phyloP scores from a whole-genome alignment of 2,113 vertebrate genomes.

The Myanophis thanlyinensis region DNA sequence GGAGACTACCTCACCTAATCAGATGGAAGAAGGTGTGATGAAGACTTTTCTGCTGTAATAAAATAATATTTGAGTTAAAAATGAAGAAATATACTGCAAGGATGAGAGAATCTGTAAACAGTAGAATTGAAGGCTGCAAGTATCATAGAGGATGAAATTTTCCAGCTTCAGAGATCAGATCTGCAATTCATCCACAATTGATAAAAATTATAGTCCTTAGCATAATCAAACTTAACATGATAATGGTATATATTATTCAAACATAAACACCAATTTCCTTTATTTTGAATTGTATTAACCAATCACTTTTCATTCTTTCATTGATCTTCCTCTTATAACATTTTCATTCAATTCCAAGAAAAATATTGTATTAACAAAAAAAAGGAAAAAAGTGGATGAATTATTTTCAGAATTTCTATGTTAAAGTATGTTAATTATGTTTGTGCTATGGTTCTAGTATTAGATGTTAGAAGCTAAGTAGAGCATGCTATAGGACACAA shows the following conservation, averaged over 20 bases:
- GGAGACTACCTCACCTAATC: conserved; percentile 45
- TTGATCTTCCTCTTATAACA: neutral
- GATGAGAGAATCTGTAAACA: neutral
- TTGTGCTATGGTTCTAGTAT: neutral
- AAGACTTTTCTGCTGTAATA: conserved; percentile 9
- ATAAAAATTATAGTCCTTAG: neutral
- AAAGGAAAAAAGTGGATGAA: neutral
- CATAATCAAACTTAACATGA: neutral
- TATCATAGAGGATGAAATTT: neutral
- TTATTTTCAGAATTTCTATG: neutral
- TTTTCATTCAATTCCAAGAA: neutral
- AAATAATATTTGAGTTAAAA: neutral
- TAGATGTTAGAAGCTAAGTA: neutral
- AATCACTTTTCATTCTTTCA: neutral
- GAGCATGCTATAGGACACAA: neutral
- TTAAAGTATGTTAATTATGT: neutral
- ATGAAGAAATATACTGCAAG: neutral
- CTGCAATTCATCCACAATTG: neutral
- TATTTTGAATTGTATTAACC: neutral
- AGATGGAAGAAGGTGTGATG: conserved; percentile 2
- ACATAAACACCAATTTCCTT: neutral
- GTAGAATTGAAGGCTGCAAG: neutral
- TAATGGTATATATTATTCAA: neutral
- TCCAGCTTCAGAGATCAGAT: neutral
- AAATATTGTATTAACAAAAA: neutral